phyloP scores from a whole-genome alignment of 2,888 invertebrate genomes.

The Andricus quercusramuli region DNA sequence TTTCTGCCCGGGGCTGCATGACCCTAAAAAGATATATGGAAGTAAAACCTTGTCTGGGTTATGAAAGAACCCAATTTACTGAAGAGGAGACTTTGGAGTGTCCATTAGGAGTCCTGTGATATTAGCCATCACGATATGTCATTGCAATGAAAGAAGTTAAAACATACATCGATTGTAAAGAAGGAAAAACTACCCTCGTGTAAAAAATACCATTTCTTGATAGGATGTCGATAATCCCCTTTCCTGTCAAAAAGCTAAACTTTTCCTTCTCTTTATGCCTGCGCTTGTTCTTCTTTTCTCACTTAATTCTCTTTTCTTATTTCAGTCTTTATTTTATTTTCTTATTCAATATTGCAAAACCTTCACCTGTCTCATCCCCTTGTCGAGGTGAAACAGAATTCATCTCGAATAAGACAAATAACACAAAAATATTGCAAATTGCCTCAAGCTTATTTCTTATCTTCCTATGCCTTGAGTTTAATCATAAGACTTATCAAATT shows the following conservation, averaged over 20 bases:
- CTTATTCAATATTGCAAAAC: conserved; percentile 33
- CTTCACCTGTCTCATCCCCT: neutral
- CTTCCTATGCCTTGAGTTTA: neutral
- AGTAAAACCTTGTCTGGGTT: neutral
- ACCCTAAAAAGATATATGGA: neutral
- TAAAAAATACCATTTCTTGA: conserved; percentile 56
- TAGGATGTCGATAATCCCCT: conserved; percentile 64
- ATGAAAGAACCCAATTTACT: conserved; percentile 22
- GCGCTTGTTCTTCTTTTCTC: conserved; percentile 1
- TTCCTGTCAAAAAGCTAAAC: conserved; percentile 62
- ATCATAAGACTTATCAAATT: conserved; percentile 8
- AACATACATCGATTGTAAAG: conserved; percentile 36
- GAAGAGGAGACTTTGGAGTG: neutral
- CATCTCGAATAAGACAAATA: conserved; percentile 55
- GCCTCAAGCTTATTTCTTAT: conserved; percentile 49
- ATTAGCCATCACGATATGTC: conserved; percentile 26
- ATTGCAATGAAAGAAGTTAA: conserved; percentile 23
- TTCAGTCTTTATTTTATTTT: conserved; percentile 40
- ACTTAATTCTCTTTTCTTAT: neutral
- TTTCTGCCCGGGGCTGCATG: too few relatives aligned
- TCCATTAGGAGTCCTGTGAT: conserved; percentile 25
- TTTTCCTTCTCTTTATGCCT: conserved; percentile 42
- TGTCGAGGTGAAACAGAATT: conserved; percentile 55
- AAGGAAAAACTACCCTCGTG: conserved; percentile 47
- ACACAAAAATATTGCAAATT: conserved; percentile 71